phyloP scores from a whole-genome alignment of 2,888 invertebrate species.

The Drosophila algonquin region DNA sequence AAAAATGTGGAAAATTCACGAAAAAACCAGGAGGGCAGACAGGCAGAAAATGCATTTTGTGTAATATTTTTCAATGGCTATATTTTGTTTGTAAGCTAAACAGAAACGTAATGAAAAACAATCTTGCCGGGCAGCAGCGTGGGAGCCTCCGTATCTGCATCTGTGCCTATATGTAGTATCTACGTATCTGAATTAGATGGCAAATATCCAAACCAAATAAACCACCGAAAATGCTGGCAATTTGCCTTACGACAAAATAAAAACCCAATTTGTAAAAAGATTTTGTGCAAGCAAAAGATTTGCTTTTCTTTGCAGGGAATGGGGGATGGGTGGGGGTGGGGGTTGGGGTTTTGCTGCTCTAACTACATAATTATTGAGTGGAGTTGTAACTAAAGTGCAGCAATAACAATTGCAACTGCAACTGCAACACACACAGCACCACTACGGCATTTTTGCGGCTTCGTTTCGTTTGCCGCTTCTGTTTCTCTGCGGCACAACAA shows the following conservation, averaged over 20 bases:
- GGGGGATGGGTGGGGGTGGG: no score
- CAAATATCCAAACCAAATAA: conserved; percentile 47
- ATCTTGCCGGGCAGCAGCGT: conserved; percentile 41
- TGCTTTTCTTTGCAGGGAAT: conserved; percentile 11
- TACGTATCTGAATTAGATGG: conserved; percentile 33
- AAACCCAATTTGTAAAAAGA: conserved; percentile 34
- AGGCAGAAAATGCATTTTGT: conserved; percentile 1
- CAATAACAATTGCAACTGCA: conserved; percentile 16
- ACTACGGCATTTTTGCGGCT: conserved; percentile 72
- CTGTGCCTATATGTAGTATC: not conserved
- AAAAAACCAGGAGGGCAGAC: not conserved
- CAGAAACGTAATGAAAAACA: conserved; percentile 29
- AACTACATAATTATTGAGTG: not conserved
- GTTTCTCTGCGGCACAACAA: conserved; percentile 59
- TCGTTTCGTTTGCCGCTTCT: conserved; percentile 54
- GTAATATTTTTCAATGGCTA: conserved; percentile 45
- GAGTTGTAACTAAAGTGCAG: conserved; percentile 16
- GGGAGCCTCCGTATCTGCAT: conserved; percentile 41
- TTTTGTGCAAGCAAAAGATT: conserved; percentile 34
- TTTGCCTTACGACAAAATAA: conserved; percentile 54
- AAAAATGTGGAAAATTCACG: not conserved
- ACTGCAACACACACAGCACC: conserved; percentile 29
- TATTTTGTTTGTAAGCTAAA: conserved; percentile 47
- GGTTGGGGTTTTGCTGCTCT: not conserved
- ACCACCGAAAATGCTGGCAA: conserved; percentile 54